Conservation (phyloP, 2,888 invertebrate species). For the Hydraecia micacea region DNA sequence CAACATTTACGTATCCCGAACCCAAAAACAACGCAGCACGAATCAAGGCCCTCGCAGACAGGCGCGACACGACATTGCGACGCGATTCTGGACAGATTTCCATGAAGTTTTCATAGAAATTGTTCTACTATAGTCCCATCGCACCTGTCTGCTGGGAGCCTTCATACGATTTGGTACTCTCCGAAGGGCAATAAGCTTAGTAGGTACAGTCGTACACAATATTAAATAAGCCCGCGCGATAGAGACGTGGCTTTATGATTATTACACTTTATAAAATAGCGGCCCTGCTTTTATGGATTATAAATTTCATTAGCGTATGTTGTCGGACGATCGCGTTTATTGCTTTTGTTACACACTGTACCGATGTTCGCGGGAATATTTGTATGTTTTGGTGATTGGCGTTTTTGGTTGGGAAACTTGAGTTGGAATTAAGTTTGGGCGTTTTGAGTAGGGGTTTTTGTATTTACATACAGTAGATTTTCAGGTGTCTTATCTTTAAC, state of each 20-base stretch:
- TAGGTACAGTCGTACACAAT: constrained; percentile 46
- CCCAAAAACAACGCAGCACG: constrained; percentile 35
- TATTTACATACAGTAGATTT: neutral
- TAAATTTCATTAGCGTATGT: constrained; percentile 88
- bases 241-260: constrained; percentile 83
- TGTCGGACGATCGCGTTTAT: constrained; percentile 83
- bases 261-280: constrained; percentile 88
- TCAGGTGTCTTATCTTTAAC: neutral
- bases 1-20: constrained; percentile 22
- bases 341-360: constrained; percentile 70
- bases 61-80: neutral
- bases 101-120: neutral
- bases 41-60: constrained; percentile 6
- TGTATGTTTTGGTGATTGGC: constrained; percentile 35
- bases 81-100: neutral
- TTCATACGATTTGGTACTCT: constrained; percentile 43
- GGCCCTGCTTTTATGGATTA: constrained; percentile 84
- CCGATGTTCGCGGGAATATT: constrained; percentile 44
- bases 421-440: neutral
- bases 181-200: constrained; percentile 58
- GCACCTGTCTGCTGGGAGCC: neutral
- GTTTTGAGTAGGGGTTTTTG: neutral
- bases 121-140: too few species aligned
- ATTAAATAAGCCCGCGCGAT: constrained; percentile 67
- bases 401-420: neutral